Evolutionary conservation across 92 coral and sea anemone genomes (phyloP).

Genomic region (Epizoanthus stellaris): DNA sequence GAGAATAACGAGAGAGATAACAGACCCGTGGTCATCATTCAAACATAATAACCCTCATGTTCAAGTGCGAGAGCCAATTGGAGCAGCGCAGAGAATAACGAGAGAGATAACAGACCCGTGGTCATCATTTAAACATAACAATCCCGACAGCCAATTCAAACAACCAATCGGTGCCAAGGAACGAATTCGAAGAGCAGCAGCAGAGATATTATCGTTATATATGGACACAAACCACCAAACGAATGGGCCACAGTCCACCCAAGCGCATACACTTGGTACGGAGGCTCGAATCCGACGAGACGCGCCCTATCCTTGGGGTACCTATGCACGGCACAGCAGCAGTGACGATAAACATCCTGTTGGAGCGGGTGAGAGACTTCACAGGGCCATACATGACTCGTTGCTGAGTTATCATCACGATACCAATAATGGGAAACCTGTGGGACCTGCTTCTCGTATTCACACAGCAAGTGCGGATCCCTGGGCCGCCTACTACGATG

Average conservation of each 20-base stretch:
- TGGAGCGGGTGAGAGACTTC: constrained; percentile 61
- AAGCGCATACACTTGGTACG: constrained; percentile 55
- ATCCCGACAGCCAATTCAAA: constrained; percentile 8
- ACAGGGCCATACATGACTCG: constrained; percentile 37
- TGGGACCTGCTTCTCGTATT: constrained; percentile 55
- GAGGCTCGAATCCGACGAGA: constrained; percentile 58
- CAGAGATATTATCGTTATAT: neutral
- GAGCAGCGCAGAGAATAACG: constrained; percentile 21
- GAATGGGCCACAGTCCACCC: neutral
- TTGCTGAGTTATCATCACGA: neutral
- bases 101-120: constrained; percentile 31
- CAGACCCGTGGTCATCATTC: constrained; percentile 32
- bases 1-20: constrained; percentile 12
- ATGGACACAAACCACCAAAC: neutral
- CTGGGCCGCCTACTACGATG: constrained; percentile 66
- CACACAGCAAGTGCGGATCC: constrained; percentile 62
- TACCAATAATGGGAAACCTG: neutral
- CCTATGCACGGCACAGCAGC: neutral
- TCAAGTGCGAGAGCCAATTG: constrained; percentile 12
- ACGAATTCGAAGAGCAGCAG: constrained; percentile 60
- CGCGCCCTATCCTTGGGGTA: neutral
- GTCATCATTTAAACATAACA: constrained; percentile 8
- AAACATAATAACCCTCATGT: constrained; percentile 4
- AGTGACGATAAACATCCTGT: constrained; percentile 3
- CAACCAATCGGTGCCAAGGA: constrained; percentile 54